A percentile compares a stretch with the other conserved stretches of the same genome.
Conservation (phyloP, 35 echinoderm and acorn worm genomes). For the Apostichopus parvimensis region DNA sequence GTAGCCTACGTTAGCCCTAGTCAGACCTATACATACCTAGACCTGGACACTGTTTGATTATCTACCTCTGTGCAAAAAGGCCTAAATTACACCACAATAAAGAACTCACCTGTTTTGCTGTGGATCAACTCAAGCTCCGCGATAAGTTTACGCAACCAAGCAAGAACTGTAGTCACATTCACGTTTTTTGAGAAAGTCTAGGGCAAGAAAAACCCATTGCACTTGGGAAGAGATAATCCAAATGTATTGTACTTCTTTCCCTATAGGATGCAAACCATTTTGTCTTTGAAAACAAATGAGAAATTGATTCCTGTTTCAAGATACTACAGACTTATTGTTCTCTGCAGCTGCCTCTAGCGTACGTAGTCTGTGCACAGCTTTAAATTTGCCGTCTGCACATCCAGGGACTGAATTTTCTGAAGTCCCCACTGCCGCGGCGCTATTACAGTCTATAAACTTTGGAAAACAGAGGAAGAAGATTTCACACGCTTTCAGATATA, state of each 20-base stretch:
- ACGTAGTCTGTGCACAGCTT: background rate
- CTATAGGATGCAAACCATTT: background rate
- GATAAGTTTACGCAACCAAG: background rate
- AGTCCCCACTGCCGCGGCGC: background rate
- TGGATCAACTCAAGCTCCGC: background rate
- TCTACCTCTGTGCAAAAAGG: too few relatives aligned
- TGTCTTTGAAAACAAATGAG: background rate
- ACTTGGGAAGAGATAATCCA: background rate
- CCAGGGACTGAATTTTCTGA: background rate
- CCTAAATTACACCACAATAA: background rate
- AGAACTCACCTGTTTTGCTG: background rate
- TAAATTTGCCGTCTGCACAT: background rate
- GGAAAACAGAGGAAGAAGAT: background rate
- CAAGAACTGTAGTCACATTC: constrained; percentile 2
- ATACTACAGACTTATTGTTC: background rate
- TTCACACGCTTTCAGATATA: too few relatives aligned
- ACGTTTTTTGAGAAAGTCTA: background rate
- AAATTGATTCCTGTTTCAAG: background rate
- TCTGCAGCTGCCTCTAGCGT: background rate
- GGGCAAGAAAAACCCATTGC: background rate
- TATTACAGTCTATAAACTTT: background rate
- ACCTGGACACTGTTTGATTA: too few relatives aligned
- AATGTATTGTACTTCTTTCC: background rate
- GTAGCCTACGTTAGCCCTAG: too few relatives aligned
- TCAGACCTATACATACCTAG: too few relatives aligned